A percentile compares a stretch with the other conserved stretches of the same genome.
Conservation (phyloP, 2,888 invertebrate species). For the Bombyx huttoni region DNA sequence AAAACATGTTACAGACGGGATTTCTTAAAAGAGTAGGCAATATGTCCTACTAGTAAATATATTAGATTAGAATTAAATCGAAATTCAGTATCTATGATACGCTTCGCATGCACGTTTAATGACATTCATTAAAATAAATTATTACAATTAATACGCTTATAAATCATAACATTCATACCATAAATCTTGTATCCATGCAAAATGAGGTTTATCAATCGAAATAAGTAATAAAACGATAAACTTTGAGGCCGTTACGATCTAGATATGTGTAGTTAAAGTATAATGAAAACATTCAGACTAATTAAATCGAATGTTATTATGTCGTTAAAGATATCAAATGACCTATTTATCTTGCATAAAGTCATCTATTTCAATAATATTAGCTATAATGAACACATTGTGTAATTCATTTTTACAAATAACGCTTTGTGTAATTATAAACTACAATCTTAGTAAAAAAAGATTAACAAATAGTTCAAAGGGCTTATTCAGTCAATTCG, state of each 20-base stretch:
- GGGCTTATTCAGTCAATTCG: no score
- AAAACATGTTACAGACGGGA: no score
- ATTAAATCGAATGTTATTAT: slow-evolving; percentile 62
- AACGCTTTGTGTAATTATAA: no score
- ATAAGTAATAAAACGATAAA: slow-evolving; percentile 2
- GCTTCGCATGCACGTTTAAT: no score
- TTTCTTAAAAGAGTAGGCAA: no score
- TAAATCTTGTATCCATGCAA: not conserved
- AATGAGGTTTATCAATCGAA: not conserved
- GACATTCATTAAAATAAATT: not conserved
- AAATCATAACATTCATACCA: not conserved
- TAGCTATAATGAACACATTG: slow-evolving; percentile 48
- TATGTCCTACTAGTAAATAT: no score
- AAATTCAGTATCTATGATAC: no score
- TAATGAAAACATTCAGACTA: slow-evolving; percentile 57
- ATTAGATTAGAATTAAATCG: no score
- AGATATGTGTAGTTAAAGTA: slow-evolving; percentile 6
- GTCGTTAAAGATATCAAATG: slow-evolving; percentile 50
- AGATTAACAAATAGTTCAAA: no score
- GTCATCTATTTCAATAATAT: slow-evolving; percentile 65
- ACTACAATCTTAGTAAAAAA: no score
- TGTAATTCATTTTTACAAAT: slow-evolving; percentile 5
- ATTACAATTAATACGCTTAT: not conserved
- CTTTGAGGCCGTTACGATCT: not conserved
- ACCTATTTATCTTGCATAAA: slow-evolving; percentile 61